phyloP scores from a whole-genome alignment of 2,797 vertebrate species.

The Lates japonicus region DNA sequence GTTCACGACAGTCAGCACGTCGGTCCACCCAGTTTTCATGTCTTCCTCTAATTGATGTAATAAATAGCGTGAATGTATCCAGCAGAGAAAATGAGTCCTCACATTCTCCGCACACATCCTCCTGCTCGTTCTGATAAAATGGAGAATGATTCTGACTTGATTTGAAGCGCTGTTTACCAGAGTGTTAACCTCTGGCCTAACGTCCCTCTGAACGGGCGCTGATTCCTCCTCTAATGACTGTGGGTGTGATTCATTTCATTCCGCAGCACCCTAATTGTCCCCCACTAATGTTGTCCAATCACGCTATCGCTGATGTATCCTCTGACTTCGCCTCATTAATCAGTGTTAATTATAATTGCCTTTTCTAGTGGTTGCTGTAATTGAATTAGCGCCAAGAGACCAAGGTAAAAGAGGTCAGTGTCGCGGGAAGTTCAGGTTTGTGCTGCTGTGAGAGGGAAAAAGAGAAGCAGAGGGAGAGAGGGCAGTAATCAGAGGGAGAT shows the following conservation, averaged over 20 bases:
- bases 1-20: too few relatives aligned
- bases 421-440: conserved; percentile 35
- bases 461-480: neutral
- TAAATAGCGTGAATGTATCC: neutral
- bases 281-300: conserved; percentile 67
- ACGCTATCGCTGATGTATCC: conserved; percentile 60
- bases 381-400: conserved; percentile 62
- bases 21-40: neutral
- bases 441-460: neutral
- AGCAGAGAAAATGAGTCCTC: too few relatives aligned
- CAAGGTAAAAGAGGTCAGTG: conserved; percentile 63
- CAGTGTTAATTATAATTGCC: conserved; percentile 74
- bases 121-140: conserved; percentile 5
- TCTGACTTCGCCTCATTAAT: conserved; percentile 72
- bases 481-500: conserved; percentile 24
- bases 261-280: conserved; percentile 53
- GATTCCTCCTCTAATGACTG: conserved; percentile 38
- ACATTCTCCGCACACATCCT: neutral
- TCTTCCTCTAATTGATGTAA: neutral
- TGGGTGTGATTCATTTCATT: conserved; percentile 44
- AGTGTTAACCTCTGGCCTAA: conserved; percentile 34
- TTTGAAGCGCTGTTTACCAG: conserved; percentile 26
- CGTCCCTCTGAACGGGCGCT: neutral
- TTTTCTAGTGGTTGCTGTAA: conserved; percentile 60
- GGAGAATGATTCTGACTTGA: neutral